phyloP scores from a whole-genome alignment of 2,797 vertebrate genomes.

The Leucoraja ocellata region DNA sequence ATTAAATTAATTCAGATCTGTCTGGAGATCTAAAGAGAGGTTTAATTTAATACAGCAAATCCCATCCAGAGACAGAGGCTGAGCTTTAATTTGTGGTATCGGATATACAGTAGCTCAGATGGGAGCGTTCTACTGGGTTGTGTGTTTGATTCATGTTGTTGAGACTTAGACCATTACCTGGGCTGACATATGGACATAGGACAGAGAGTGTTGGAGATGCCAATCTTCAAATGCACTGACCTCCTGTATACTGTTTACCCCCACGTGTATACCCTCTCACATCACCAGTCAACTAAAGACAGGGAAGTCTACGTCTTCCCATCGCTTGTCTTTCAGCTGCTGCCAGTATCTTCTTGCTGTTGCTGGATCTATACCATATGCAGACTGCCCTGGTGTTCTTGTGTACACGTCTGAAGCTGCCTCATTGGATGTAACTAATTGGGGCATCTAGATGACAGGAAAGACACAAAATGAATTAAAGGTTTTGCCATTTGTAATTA shows the following conservation, averaged over 20 bases:
- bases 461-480: neutral
- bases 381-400: no score
- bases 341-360: no score
- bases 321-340: no score
- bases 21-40: neutral
- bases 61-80: neutral
- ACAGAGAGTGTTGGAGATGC: neutral
- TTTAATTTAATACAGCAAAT: neutral
- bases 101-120: neutral
- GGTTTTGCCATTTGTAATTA: neutral
- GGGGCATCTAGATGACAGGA: no score
- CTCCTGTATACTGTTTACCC: no score
- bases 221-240: neutral
- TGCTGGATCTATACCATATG: no score
- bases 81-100: neutral
- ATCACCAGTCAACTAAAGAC: no score
- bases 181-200: neutral
- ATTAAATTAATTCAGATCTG: neutral
- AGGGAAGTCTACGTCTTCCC: no score
- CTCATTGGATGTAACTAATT: no score
- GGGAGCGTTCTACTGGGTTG: neutral
- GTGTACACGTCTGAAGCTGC: no score
- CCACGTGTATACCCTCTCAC: no score
- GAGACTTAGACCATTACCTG: neutral
- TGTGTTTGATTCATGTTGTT: neutral